phyloP scores from a whole-genome alignment of 2,888 invertebrate species.

The Cephus pygmeus region DNA sequence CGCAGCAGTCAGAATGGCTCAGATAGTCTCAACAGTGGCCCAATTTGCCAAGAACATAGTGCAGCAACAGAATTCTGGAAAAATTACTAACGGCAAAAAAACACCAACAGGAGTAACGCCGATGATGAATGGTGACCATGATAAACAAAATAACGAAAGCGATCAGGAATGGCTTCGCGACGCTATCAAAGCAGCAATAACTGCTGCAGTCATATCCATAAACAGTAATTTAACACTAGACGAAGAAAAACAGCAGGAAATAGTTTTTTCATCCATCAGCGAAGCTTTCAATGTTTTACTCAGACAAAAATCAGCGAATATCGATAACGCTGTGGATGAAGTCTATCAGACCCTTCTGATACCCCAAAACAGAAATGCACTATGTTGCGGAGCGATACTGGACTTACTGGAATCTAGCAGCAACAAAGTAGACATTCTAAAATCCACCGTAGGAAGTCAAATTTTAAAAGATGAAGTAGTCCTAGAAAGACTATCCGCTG shows the following conservation, averaged over 20 bases:
- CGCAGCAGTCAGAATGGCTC: conserved; percentile 65
- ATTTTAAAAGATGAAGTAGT: conserved; percentile 70
- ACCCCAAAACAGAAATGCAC: conserved; percentile 50
- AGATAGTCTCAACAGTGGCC: conserved; percentile 62
- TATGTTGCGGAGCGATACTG: conserved; percentile 51
- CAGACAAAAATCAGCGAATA: conserved; percentile 36
- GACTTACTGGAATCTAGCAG: conserved; percentile 50
- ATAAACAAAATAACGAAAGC: conserved; percentile 9
- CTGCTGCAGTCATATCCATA: conserved; percentile 53
- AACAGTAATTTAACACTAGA: conserved; percentile 31
- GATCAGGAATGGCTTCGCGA: conserved; percentile 40
- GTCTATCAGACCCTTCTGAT: conserved; percentile 51
- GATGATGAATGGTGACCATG: conserved; percentile 18
- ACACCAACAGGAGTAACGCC: conserved; percentile 18
- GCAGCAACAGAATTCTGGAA: conserved; percentile 35
- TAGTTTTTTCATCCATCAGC: conserved; percentile 55
- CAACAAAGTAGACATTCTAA: conserved; percentile 74
- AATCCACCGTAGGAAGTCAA: conserved; percentile 69
- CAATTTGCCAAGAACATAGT: conserved; percentile 58
- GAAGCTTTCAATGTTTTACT: conserved; percentile 57
- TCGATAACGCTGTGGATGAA: conserved; percentile 52
- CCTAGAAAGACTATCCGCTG: conserved; percentile 73
- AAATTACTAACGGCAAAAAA: conserved; percentile 38
- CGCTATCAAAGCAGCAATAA: conserved; percentile 52
- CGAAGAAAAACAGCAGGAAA: conserved; percentile 34